Evolutionary conservation across 2,113 vertebrate genomes (phyloP), one percentile per base, ranked within the genome.

Genomic region (Ceuthmochares aereus): DNA sequence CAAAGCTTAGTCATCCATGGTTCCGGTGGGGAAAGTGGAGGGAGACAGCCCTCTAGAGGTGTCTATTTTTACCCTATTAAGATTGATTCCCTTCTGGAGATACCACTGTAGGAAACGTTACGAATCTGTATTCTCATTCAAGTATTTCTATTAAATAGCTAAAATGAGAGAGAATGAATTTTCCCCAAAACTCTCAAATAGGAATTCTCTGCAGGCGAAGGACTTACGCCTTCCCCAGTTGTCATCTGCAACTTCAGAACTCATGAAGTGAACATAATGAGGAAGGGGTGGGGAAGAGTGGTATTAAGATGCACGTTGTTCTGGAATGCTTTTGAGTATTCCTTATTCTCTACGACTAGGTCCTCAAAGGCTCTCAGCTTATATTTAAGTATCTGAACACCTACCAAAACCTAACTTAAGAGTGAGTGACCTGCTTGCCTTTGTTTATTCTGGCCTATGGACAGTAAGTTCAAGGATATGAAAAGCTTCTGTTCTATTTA

Each of bases 31-130:
- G 86, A 90, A 89, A 59, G 34, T 90, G 64, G 73, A 93, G 29
- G 68, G 68, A 93, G 75, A 62, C 92, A 94, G 92, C 92, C 88
- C 88, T 86, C 95, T 92, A 81, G 88, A 93, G 90, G 85, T 80
- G 42, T 62, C 51, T 88, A 2, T 36, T 95, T 49, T 92, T 92
- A 88, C 94, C 96, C 92, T 93, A 1, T 49, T 60, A 54, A 34
- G 19, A 27, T 1, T 0, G 82, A 36, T 64, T 82, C n/a, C 30
- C 87, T 83, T 77, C 63, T 80, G 79, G 78, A 73, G 51, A 42
- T 37, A 20, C 2, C 16, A 42, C 36, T 40, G 9, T 19, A 60
- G 49, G 32, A 82, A 90, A 73, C 1, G 1, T 62, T 42, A 56
- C 30, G 49, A 73, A 29, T 54, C 27, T 30, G 6, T 40, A 22